Conservation (phyloP, 2,888 invertebrate species). For the Drosophila gaucha region DNA sequence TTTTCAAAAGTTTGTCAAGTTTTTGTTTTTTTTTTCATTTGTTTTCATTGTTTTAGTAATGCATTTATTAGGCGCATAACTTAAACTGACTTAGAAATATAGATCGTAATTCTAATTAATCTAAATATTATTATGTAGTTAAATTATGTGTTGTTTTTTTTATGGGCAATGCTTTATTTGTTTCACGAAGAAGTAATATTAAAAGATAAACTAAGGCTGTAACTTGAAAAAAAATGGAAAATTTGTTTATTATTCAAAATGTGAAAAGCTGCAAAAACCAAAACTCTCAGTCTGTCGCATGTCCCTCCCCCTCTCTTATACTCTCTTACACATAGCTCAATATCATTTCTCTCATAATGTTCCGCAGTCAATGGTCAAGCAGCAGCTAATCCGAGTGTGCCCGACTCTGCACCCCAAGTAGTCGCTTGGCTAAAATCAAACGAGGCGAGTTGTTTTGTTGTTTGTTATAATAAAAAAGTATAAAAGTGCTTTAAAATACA, state of each 20-base stretch:
- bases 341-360: slow-evolving; percentile 15
- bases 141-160: slow-evolving; percentile 24
- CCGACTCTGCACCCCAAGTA: slow-evolving; percentile 34
- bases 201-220: slow-evolving; percentile 48
- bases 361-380: slow-evolving; percentile 35
- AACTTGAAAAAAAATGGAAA: slow-evolving; percentile 33
- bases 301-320: slow-evolving; percentile 18
- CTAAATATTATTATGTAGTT: slow-evolving; percentile 44
- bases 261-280: slow-evolving; percentile 9
- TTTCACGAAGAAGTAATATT: slow-evolving; percentile 19
- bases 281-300: slow-evolving; percentile 26
- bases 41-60: slow-evolving; percentile 68
- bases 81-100: slow-evolving; percentile 62
- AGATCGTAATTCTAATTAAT: slow-evolving; percentile 51
- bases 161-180: slow-evolving; percentile 38
- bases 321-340: slow-evolving; percentile 20
- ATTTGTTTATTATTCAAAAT: slow-evolving; percentile 22
- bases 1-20: slow-evolving; percentile 56
- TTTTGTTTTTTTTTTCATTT: slow-evolving; percentile 32
- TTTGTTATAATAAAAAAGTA: slow-evolving; percentile 39
- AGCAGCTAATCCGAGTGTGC: slow-evolving; percentile 44
- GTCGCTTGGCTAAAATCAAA: slow-evolving; percentile 66
- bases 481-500: slow-evolving; percentile 56
- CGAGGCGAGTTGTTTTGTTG: slow-evolving; percentile 52
- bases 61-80: slow-evolving; percentile 74